phyloP scores from a whole-genome alignment of 2,113 vertebrate genomes.

The Zeus faber region DNA sequence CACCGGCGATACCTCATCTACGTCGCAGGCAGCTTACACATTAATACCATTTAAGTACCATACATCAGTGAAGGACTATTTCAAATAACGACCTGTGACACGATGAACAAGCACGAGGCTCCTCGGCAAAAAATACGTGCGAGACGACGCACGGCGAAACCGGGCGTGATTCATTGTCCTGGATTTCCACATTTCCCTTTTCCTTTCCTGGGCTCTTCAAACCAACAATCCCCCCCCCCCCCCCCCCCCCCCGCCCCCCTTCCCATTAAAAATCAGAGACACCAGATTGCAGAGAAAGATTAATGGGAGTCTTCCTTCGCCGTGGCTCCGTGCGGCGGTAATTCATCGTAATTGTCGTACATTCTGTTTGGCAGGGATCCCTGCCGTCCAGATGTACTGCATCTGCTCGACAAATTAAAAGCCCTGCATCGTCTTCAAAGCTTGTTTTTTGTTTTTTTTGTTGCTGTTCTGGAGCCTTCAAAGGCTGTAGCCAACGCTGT shows the following conservation, averaged over 20 bases:
- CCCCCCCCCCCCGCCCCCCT: background rate
- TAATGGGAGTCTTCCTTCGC: constrained; percentile 61
- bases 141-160: constrained; percentile 20
- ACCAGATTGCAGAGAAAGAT: constrained; percentile 47
- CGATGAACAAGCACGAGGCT: background rate
- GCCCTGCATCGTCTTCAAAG: constrained; percentile 40
- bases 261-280: constrained; percentile 27
- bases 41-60: constrained; percentile 7
- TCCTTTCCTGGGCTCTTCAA: constrained; percentile 5
- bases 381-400: constrained; percentile 44
- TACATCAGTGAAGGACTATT: too few relatives aligned
- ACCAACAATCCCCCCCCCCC: constrained; percentile 33
- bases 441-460: constrained; percentile 13
- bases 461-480: constrained; percentile 9
- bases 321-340: constrained; percentile 30
- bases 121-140: constrained; percentile 9
- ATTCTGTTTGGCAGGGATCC: constrained; percentile 52
- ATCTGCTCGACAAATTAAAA: constrained; percentile 46
- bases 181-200: constrained; percentile 23
- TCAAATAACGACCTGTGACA: too few relatives aligned
- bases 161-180: constrained; percentile 43
- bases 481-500: constrained; percentile 21
- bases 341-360: constrained; percentile 62
- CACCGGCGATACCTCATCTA: constrained; percentile 9
- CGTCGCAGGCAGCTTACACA: background rate